phyloP scores from a whole-genome alignment of 2,797 vertebrate species.

The Phoxinus dragarum region DNA sequence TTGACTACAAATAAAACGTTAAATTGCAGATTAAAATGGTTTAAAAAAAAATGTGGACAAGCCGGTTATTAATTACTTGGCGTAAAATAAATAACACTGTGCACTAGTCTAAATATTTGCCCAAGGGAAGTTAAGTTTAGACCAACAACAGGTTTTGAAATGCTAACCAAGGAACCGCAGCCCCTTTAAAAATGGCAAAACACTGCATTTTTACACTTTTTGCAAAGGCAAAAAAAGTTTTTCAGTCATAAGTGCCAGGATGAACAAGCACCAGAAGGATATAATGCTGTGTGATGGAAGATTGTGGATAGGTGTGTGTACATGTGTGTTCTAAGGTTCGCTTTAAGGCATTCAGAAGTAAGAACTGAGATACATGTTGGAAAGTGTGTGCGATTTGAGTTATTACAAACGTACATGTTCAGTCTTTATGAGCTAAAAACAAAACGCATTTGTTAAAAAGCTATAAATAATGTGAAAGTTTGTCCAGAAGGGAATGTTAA shows the following conservation, averaged over 20 bases:
- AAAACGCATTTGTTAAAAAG: conserved; percentile 33
- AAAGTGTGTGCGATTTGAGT: conserved; percentile 2
- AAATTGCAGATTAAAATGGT: not conserved
- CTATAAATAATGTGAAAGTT: conserved; percentile 25
- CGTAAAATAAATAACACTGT: not conserved
- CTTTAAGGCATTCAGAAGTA: conserved; percentile 37
- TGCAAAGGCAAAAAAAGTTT: not conserved
- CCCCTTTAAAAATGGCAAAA: not conserved
- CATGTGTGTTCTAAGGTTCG: not conserved
- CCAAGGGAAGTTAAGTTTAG: not conserved
- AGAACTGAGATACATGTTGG: conserved; percentile 3
- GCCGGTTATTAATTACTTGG: too few relatives aligned
- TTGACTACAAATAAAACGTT: not conserved
- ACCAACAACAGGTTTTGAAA: not conserved
- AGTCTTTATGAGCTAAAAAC: conserved; percentile 8
- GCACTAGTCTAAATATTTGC: not conserved
- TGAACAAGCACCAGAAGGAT: conserved; percentile 8
- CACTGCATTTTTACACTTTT: not conserved
- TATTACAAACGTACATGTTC: conserved; percentile 11
- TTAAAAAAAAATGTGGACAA: not conserved
- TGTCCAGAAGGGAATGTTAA: not conserved
- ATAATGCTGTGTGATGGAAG: conserved; percentile 24
- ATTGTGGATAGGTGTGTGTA: not conserved
- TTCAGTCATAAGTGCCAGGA: not conserved
- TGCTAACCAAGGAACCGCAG: not conserved